Percentiles rank a stretch among this genome's conserved stretches.
Evolutionary conservation across 2,797 vertebrate genomes (phyloP).

Genomic region (Heliangelus exortis): DNA sequence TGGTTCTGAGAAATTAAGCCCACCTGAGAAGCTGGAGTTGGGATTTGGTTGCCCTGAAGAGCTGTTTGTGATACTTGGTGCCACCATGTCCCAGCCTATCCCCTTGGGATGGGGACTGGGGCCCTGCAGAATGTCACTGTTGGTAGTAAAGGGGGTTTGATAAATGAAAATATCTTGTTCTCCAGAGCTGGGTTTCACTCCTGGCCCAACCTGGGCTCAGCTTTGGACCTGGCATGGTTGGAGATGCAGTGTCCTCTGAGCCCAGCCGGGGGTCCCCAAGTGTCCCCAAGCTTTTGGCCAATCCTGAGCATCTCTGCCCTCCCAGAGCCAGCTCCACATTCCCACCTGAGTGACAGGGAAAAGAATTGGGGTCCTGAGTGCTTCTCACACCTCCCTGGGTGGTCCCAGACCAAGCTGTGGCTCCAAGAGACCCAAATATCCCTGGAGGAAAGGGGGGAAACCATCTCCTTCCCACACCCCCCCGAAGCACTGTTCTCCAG

Average conservation of each 20-base stretch:
- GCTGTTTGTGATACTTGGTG: neutral
- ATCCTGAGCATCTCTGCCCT: accelerated
- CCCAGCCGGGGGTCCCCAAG: accelerated
- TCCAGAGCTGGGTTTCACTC: neutral
- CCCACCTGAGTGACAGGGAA: accelerated
- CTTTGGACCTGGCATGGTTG: neutral
- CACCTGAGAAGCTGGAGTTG: neutral
- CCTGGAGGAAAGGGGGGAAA: neutral
- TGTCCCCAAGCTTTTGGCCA: neutral
- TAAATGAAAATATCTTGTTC: neutral
- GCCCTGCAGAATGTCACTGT: neutral
- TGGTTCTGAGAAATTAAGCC: neutral
- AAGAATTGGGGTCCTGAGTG: neutral
- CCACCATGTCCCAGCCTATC: accelerated
- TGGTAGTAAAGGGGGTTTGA: neutral
- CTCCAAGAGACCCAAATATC: neutral
- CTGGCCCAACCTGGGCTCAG: accelerated
- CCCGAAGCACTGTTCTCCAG: accelerated
- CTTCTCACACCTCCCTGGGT: neutral
- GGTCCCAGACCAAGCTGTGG: neutral
- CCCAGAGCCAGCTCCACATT: no score
- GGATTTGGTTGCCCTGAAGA: neutral
- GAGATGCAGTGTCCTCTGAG: neutral
- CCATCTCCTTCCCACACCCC: accelerated
- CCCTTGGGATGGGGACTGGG: neutral